Conservation (phyloP, 2,113 vertebrate species). For the Loxodonta africana region DNA sequence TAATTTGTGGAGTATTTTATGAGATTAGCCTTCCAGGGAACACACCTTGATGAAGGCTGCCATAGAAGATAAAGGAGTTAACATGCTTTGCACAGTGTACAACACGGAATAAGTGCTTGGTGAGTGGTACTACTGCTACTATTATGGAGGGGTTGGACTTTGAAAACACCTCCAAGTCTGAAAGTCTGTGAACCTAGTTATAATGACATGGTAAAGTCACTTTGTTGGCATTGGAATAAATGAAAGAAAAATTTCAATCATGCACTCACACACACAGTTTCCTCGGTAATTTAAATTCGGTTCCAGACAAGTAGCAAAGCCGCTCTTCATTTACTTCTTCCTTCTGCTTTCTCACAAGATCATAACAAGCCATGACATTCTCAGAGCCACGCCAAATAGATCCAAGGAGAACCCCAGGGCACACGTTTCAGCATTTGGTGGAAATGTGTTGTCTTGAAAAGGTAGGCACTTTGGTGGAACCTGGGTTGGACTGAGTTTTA, state of each 20-base stretch:
- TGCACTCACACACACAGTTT: not conserved
- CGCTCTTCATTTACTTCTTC: not conserved
- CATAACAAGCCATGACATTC: not conserved
- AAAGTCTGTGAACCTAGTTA: not conserved
- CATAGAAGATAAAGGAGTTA: not conserved
- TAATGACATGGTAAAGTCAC: not conserved
- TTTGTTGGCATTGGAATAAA: not conserved
- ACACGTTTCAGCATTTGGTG: not conserved
- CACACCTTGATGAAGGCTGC: not conserved
- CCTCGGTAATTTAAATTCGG: not conserved
- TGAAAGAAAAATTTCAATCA: not conserved
- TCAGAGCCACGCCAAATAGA: not conserved
- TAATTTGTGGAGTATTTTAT: not conserved
- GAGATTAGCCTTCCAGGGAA: not conserved
- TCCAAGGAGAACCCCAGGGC: not conserved
- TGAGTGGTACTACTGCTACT: not conserved
- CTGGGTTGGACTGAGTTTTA: not conserved
- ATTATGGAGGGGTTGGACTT: not conserved
- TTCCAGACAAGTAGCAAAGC: not conserved
- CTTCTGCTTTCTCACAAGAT: not conserved
- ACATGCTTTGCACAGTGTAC: fast-evolving
- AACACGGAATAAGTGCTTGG: not conserved
- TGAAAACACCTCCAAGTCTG: not conserved
- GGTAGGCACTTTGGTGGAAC: not conserved
- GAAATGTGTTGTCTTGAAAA: not conserved